phyloP scores from a whole-genome alignment of 1,140 invertebrate genomes.

The Ceratina calcarata region DNA sequence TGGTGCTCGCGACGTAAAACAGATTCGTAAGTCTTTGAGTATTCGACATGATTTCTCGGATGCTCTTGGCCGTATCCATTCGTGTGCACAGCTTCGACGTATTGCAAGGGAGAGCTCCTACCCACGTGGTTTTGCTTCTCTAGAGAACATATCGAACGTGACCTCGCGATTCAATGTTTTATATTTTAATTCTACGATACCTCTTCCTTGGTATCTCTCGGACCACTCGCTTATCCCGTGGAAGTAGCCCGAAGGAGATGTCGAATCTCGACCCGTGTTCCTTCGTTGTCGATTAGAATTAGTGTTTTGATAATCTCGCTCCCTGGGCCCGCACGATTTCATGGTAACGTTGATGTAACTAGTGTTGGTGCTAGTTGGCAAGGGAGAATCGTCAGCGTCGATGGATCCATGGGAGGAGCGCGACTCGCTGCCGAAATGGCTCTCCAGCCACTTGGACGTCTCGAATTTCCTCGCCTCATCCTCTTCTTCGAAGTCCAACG shows the following conservation, averaged over 20 bases:
- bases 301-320: constrained; percentile 71
- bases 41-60: constrained; percentile 65
- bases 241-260: constrained; percentile 82
- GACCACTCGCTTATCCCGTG: constrained; percentile 90
- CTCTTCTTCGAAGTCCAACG: constrained; percentile 91
- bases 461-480: constrained; percentile 93
- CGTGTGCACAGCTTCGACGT: constrained; percentile 55
- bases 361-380: constrained; percentile 80
- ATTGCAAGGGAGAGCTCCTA: constrained; percentile 65
- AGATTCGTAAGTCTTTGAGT: constrained; percentile 67
- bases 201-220: constrained; percentile 79
- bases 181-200: constrained; percentile 35
- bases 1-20: constrained; percentile 60
- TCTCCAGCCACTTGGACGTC: constrained; percentile 93
- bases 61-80: constrained; percentile 65
- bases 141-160: constrained; percentile 25
- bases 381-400: constrained; percentile 77
- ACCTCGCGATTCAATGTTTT: neutral
- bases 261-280: constrained; percentile 71
- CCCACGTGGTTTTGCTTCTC: constrained; percentile 67
- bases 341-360: constrained; percentile 90
- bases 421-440: constrained; percentile 93
- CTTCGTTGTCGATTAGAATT: constrained; percentile 55
- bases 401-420: constrained; percentile 87
- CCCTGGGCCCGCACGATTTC: constrained; percentile 83